Evolutionary conservation across 2,888 invertebrate species (phyloP).

Genomic region (Tachystola acroxantha): DNA sequence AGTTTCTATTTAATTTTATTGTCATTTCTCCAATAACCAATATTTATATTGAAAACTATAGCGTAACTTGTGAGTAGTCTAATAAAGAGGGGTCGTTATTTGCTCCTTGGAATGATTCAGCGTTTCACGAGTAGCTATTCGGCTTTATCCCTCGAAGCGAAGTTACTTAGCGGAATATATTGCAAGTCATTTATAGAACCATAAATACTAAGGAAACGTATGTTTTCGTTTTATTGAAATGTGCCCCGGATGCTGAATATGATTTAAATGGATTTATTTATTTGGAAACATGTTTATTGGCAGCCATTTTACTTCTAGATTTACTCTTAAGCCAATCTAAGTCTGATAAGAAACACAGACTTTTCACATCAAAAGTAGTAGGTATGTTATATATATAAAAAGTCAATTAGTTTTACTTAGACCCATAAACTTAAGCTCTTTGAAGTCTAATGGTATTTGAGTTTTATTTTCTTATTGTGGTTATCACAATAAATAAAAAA

Average conservation of each 20-base stretch:
- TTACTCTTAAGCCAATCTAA: too few relatives aligned
- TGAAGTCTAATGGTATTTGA: too few relatives aligned
- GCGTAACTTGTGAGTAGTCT: background rate
- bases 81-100: conserved; percentile 7
- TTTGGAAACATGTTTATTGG: background rate
- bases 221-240: conserved; percentile 4
- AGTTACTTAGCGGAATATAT: conserved; percentile 13
- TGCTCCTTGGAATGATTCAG: conserved; percentile 11
- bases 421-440: too few relatives aligned
- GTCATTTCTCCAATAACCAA: too few relatives aligned
- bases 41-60: background rate
- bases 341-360: too few relatives aligned
- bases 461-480: too few relatives aligned
- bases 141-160: conserved; percentile 4
- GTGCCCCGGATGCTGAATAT: background rate
- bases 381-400: too few relatives aligned
- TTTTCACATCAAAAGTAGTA: too few relatives aligned
- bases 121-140: conserved; percentile 8
- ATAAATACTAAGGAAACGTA: conserved; percentile 4
- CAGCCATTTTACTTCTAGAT: background rate
- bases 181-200: conserved; percentile 13
- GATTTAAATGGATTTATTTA: background rate
- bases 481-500: too few relatives aligned
- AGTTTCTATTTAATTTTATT: too few relatives aligned
- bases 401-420: too few relatives aligned